Base-by-base conservation (phyloP, 2,797 vertebrate species). In the Hypotaenidia philippensis region DNA sequence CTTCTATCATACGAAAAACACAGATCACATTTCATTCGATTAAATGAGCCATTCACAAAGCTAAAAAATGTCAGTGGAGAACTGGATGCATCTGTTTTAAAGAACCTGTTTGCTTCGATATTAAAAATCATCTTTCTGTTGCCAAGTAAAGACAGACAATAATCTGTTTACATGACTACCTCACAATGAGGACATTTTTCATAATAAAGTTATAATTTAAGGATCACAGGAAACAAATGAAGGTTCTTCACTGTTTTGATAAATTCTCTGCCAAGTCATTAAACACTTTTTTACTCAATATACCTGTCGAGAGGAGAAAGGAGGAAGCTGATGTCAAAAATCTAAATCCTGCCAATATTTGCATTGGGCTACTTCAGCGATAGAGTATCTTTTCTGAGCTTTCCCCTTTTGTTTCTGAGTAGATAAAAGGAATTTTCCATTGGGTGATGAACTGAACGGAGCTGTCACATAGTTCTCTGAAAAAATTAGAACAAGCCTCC, bases 271-370 rank as follows among this genome's bases (percentile, higher is more conserved):
- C 19, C 40, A 90, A 74, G 29, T 50, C 52, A 84, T 38, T 70
- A 63, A 92, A 74, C 8, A 38, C 60, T 66, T 65, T 80, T 80
- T 93, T 47, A 52, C 17, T 59, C 50, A 9, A 71, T 82, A 90
- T 86, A 59, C 47, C 80, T 86, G 57, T 59, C 34, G 83, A 61
- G 52, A 71, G n/a, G n/a, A 89, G 29, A 89, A 89, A 71, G 34
- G n/a, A 89, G 29, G 87, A 89, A 82, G 57, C 23, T 57, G 69
- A 78, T 76, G 64, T 49, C 64, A 74, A 71, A 94, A 94, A 53
- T 45, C 31, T 56, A 85, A 83, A 88, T 47, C 9, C n/a, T 78
- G 15, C 6, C 56, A 47, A 7, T 64, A 74, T 41, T 23, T 68
- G 23, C 41, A 25, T 22, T 44, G 38, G 36, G 11, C 40, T 91